These are phyloP conservation scores for Siderastrea radians DNA, from an alignment of 92 coral and sea anemone genomes.

Conservation along the genomic window DNA sequence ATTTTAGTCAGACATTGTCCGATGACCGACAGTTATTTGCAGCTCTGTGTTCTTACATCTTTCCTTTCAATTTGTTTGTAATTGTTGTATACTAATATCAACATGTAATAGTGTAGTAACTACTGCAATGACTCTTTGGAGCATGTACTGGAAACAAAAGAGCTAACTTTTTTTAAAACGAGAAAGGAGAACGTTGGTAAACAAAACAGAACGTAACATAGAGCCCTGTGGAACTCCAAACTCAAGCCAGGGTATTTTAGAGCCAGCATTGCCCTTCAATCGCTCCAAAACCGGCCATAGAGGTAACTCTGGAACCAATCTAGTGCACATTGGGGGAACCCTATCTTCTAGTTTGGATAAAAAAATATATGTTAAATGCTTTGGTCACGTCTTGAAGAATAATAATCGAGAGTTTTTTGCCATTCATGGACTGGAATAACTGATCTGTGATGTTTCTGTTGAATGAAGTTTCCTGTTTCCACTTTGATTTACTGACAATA, in stretches of 20 bases:
- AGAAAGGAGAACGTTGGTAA: neutral
- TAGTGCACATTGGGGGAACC: conserved; percentile 8
- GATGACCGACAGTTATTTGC: too few species aligned
- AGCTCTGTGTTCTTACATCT: too few species aligned
- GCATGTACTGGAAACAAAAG: too few species aligned
- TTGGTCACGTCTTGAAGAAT: conserved; percentile 52
- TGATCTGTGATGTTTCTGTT: conserved; percentile 41
- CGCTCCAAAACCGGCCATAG: neutral
- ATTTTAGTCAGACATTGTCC: too few species aligned
- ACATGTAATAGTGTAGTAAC: too few species aligned
- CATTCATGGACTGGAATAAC: conserved; percentile 42
- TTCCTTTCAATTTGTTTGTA: too few species aligned
- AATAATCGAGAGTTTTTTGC: conserved; percentile 43
- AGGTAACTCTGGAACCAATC: conserved; percentile 12
- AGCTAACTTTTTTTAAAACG: neutral
- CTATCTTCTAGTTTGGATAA: conserved; percentile 40
- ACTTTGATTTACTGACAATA: conserved; percentile 47
- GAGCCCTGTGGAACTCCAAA: conserved; percentile 14
- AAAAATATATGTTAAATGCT: conserved; percentile 54
- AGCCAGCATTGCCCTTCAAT: neutral
- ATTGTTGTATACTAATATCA: too few species aligned
- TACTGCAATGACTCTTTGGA: too few species aligned
- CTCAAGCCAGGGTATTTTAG: neutral
- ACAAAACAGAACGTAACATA: conserved; percentile 6
- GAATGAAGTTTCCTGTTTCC: conserved; percentile 57